Evolutionary conservation across 53 echinoderm and acorn worm species (phyloP), one percentile per base, ranked within the genome.

Genomic region (Astropecten irregularis): DNA sequence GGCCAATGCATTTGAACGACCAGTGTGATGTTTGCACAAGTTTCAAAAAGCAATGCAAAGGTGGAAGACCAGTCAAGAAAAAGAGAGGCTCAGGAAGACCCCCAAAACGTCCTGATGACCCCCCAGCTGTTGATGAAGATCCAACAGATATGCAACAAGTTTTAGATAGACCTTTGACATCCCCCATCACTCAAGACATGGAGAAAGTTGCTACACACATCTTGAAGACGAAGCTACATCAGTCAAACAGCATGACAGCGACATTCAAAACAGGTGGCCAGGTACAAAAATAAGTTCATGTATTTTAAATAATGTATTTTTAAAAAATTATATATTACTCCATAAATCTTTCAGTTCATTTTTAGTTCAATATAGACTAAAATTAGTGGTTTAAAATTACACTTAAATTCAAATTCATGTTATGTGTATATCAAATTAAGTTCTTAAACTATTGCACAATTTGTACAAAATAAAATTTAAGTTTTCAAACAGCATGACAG

Each of bases 131-230:
- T 19, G 9, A 20, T 18, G 36, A 34, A 5, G 22, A 42, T 4
- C 67, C 38, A 23, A 1, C 42, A 15, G 40, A 36, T 16, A 40
- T 67, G 21, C 38, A 40, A 67, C n/a, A 67, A 37, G 42, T 67
- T 9, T 22, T 67, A 40, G 4, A 67, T 4, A 40, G 67, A 25
- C 67, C 40, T 3, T 26, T 40, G 23, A 19, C 67, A 22, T 5
- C 67, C 9, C 66, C 66, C 11, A 20, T 38, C 19, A 66, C 66
- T 20, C 4, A 16, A 37, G 63, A 66, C 22, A 66, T 40, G 42
- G 67, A 67, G 25, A 22, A n/a, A 36, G 39, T 67, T 40, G 67
- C 67, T 42, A 67, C 67, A n/a, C 67, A 67, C 23, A 39, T 67
- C 9, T n/a, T 25, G 14, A 67, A 67, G 23, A 44, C 67, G 20